phyloP scores from a whole-genome alignment of 2,797 vertebrate genomes.

The Crenuchus spilurus region DNA sequence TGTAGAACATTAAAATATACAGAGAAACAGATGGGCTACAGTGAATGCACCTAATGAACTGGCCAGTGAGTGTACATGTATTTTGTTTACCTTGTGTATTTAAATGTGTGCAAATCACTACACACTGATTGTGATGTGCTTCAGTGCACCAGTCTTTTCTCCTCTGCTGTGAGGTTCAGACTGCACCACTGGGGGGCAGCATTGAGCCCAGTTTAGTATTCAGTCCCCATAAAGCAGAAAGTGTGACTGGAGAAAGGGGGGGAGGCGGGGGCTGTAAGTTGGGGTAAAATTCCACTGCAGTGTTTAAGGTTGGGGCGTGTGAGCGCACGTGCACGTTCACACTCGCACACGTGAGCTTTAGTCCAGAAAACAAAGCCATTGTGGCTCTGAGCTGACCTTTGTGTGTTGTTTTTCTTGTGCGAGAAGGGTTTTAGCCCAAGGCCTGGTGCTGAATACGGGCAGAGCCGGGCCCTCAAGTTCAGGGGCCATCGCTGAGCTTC shows the following conservation, averaged over 20 bases:
- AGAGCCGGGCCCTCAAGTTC: conserved; percentile 63
- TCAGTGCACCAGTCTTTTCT: background rate
- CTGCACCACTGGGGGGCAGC: conserved; percentile 70
- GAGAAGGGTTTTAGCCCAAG: conserved; percentile 85
- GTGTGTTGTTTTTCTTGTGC: conserved; percentile 21
- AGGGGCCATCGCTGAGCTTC: conserved; percentile 80
- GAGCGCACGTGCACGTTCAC: conserved; percentile 40
- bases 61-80: too few species aligned
- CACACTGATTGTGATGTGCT: background rate
- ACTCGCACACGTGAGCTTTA: conserved; percentile 14
- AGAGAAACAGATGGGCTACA: too few species aligned
- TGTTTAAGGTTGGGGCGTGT: conserved; percentile 63
- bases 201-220: conserved; percentile 59
- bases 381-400: conserved; percentile 3
- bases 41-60: too few species aligned
- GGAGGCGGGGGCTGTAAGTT: conserved; percentile 56
- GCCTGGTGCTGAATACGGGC: conserved; percentile 88
- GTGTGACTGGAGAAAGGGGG: conserved; percentile 61
- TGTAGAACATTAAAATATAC: too few species aligned
- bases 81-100: too few species aligned
- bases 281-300: conserved; percentile 82
- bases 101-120: too few species aligned
- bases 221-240: conserved; percentile 56
- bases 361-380: background rate
- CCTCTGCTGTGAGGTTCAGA: background rate